Base-by-base conservation (phyloP, 2,113 vertebrate species). In the Zapus hudsonius region DNA sequence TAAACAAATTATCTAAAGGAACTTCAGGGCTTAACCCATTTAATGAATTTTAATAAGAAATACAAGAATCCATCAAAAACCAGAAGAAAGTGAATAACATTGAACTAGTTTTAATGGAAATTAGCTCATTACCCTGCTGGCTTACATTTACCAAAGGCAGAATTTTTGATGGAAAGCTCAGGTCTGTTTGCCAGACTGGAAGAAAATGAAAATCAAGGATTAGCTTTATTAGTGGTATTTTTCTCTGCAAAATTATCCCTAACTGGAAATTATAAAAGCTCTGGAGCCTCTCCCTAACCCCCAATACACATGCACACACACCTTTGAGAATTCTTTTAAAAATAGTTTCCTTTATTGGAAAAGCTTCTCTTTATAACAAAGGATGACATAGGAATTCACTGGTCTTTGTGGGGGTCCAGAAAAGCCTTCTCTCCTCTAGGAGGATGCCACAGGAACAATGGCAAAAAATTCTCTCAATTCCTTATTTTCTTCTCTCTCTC, bases 91-190 rank as follows among this genome's bases (percentile, higher is more conserved):
- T 96, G 95, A 96, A 91, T 93, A 97, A 75, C 47, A 96, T 69
- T 95, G 82, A 96, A 92, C 93, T 96, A 85, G 96, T 96, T 97
- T 96, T 96, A 96, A 97, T 97, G 95, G 87, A 98, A 98, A 98
- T 98, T 89, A 97, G 91, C 92, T 97, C 95, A 97, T 97, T 97
- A 96, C 72, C 94, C 33, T 97, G 76, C 91, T 83, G 59, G 63
- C 72, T 94, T 83, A 89, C 75, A 96, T 97, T 97, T 98, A 94
- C 94, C 96, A 90, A 90, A 94, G 84, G 63, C 88, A 84, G 87
- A 90, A 86, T 97, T 96, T 96, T 93, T 96, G 5, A 96, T 97
- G 93, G 91, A 95, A 97, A 97, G 91, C 66, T 95, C 64, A 64
- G 79, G 72, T 44, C 76, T 83, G 13, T 91, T 92, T 95, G 84